Conservation (phyloP, 2,888 invertebrate genomes). For the Erebia palarica region DNA sequence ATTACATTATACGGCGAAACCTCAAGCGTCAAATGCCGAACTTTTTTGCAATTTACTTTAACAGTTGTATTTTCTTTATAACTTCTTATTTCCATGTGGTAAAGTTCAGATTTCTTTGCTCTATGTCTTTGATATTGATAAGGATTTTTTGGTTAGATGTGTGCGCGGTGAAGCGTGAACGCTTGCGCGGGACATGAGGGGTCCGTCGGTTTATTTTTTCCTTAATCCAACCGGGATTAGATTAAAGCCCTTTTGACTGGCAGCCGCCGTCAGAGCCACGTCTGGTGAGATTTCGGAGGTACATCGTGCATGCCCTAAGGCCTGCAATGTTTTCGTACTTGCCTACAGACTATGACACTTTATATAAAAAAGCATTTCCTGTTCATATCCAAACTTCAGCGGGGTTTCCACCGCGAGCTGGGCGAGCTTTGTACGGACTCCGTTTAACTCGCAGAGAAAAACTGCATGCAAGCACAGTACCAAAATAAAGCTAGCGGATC, state of each 20-base stretch:
- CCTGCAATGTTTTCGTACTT: slow-evolving; percentile 46
- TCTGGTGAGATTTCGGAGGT: slow-evolving; percentile 53
- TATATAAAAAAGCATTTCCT: not conserved
- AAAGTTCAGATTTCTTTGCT: slow-evolving; percentile 43
- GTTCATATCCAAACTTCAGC: too few species aligned
- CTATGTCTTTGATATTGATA: slow-evolving; percentile 23
- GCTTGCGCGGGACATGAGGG: slow-evolving; percentile 76
- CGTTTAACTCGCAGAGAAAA: too few species aligned
- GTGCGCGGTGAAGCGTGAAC: slow-evolving; percentile 73
- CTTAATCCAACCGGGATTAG: slow-evolving; percentile 80
- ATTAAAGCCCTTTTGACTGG: slow-evolving; percentile 80
- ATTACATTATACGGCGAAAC: slow-evolving; percentile 76
- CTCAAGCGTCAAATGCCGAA: slow-evolving; percentile 76
- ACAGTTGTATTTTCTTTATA: not conserved
- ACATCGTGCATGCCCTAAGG: slow-evolving; percentile 48
- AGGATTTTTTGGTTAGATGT: slow-evolving; percentile 35
- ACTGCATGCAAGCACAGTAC: too few species aligned
- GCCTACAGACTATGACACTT: not conserved
- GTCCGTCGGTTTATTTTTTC: slow-evolving; percentile 76
- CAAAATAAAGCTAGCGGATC: too few species aligned
- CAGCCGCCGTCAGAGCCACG: slow-evolving; percentile 78
- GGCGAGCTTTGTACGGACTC: too few species aligned
- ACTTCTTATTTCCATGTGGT: slow-evolving; percentile 17
- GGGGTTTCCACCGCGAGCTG: too few species aligned
- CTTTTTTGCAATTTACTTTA: slow-evolving; percentile 40